A percentile compares a stretch with the other conserved stretches of the same genome.
Conservation (phyloP, 2,888 invertebrate genomes). For the Adela reaumurella region DNA sequence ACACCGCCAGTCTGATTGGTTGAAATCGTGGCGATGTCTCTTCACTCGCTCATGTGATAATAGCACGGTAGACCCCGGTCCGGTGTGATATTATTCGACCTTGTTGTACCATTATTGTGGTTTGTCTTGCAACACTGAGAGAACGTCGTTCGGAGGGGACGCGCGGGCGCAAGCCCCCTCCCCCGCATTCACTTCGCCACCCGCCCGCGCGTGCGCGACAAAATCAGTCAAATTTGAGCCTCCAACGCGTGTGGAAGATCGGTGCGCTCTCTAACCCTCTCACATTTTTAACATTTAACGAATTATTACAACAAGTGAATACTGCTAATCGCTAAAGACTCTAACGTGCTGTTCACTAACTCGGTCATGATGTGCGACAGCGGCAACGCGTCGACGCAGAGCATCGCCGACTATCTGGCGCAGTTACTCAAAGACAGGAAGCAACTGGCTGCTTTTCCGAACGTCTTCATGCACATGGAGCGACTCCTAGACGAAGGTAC, state of each 20-base stretch:
- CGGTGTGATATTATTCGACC: no score
- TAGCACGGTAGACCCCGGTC: no score
- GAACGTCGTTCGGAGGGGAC: no score
- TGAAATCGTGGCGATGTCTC: no score
- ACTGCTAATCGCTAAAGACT: slow-evolving; percentile 38
- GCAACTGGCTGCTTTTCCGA: slow-evolving; percentile 98
- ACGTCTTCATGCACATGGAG: slow-evolving; percentile 99
- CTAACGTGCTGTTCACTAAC: slow-evolving; percentile 42
- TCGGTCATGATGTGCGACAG: slow-evolving; percentile 54
- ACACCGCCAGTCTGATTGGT: no score
- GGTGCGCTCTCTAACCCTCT: slow-evolving; percentile 54
- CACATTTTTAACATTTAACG: slow-evolving; percentile 40
- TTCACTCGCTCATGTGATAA: no score
- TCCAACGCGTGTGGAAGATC: slow-evolving; percentile 54
- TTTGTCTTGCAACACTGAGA: no score
- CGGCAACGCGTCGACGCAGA: slow-evolving; percentile 78
- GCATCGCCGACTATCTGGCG: slow-evolving; percentile 99
- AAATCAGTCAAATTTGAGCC: slow-evolving; percentile 24
- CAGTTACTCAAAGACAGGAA: slow-evolving; percentile 99
- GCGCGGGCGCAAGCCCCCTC: no score
- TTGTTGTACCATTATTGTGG: no score
- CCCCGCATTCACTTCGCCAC: no score
- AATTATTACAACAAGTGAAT: slow-evolving; percentile 52
- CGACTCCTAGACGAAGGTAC: slow-evolving; percentile 98
- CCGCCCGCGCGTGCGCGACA: background rate